Conservation (phyloP, 2,888 invertebrate species). For the Salpingus planirostris region DNA sequence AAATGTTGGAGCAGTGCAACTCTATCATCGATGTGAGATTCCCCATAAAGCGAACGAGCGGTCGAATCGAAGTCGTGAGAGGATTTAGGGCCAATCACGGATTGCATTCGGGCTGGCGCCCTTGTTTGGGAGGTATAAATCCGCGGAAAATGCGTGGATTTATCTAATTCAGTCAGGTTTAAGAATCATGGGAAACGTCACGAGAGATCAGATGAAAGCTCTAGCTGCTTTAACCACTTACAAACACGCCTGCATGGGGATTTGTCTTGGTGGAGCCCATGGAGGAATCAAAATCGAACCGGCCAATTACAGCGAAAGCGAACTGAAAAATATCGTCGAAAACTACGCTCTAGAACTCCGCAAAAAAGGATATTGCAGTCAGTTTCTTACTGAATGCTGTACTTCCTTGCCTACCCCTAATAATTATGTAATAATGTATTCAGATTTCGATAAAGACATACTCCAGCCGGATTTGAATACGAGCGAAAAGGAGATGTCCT, state of each 20-base stretch:
- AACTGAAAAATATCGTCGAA: constrained; percentile 28
- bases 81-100: constrained; percentile 36
- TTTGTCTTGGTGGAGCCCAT: constrained; percentile 32
- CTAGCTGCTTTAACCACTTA: constrained; percentile 32
- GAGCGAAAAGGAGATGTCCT: constrained; percentile 28
- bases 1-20: constrained; percentile 32
- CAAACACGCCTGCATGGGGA: constrained; percentile 32
- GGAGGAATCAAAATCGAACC: constrained; percentile 34
- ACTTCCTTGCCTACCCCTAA: too few species aligned
- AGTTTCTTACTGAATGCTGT: too few species aligned
- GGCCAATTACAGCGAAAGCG: constrained; percentile 23
- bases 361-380: constrained; percentile 23
- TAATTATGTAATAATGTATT: too few species aligned
- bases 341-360: constrained; percentile 25
- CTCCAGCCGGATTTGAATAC: constrained; percentile 34
- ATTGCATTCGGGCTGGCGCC: constrained; percentile 19
- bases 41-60: constrained; percentile 29
- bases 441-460: too few species aligned
- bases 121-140: constrained; percentile 28
- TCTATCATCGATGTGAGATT: constrained; percentile 33
- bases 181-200: constrained; percentile 27
- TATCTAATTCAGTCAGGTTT: constrained; percentile 23
- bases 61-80: constrained; percentile 28
- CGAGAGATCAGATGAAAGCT: constrained; percentile 32
- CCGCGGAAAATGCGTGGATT: not conserved